Conservation (phyloP, 2,888 invertebrate genomes). For the Zhuqinia jingwanae region DNA sequence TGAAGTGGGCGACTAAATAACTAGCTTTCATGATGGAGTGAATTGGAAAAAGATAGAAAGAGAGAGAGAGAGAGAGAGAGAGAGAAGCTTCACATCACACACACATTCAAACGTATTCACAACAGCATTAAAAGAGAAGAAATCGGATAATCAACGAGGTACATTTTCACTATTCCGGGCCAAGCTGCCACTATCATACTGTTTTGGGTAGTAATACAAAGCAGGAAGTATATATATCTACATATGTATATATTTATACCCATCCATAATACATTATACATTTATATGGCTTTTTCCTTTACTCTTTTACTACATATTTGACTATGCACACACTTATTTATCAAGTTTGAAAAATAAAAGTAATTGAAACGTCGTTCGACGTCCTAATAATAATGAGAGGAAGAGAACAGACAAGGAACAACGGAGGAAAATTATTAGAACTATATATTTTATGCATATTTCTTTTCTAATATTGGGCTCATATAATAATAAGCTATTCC, state of each 20-base stretch:
- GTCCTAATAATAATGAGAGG: constrained; percentile 63
- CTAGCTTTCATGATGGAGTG: constrained; percentile 38
- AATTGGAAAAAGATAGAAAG: constrained; percentile 48
- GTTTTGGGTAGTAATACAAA: no score
- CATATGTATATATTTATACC: neutral
- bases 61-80: constrained; percentile 32
- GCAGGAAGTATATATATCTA: no score
- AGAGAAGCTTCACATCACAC: constrained; percentile 15
- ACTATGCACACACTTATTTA: constrained; percentile 33
- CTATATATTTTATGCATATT: neutral
- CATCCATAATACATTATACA: neutral
- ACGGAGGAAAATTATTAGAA: constrained; percentile 67
- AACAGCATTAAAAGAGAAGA: constrained; percentile 26
- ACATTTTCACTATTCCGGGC: no score
- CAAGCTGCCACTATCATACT: no score
- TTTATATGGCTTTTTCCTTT: neutral
- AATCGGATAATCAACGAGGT: constrained; percentile 51
- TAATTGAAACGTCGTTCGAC: constrained; percentile 56
- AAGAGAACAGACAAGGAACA: constrained; percentile 66
- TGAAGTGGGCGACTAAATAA: constrained; percentile 73
- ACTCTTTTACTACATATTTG: no score
- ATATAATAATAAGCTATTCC: no score
- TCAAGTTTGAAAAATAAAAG: constrained; percentile 62
- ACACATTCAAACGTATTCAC: constrained; percentile 19
- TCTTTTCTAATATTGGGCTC: neutral